phyloP scores from a whole-genome alignment of 2,888 invertebrate species.

The Spialia ferax region DNA sequence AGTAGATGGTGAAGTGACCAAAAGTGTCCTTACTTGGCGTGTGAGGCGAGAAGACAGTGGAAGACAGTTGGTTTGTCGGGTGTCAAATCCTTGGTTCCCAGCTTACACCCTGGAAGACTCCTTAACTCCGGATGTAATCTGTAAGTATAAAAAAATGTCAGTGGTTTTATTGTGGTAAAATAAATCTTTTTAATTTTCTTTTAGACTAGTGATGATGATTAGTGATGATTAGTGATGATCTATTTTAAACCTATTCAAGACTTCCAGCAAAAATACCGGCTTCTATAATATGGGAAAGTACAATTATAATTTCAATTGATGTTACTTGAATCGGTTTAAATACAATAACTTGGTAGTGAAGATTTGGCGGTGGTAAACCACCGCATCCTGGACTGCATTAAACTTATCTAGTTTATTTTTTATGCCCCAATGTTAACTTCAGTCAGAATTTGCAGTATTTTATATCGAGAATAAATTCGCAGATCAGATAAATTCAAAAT shows the following conservation, averaged over 20 bases:
- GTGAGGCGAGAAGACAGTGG: conserved; percentile 93
- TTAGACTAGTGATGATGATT: too few species aligned
- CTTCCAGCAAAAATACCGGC: too few species aligned
- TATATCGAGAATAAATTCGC: neutral
- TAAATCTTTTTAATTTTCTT: too few species aligned
- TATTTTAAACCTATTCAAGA: too few species aligned
- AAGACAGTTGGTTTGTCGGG: conserved; percentile 93
- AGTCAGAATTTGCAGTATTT: neutral
- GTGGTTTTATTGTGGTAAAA: too few species aligned
- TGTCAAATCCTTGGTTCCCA: conserved; percentile 95
- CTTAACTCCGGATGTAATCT: conserved; percentile 92
- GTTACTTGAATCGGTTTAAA: too few species aligned
- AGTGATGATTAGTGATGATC: too few species aligned
- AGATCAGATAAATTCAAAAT: neutral
- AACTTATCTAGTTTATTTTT: neutral
- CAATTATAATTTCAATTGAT: too few species aligned
- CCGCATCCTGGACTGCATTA: neutral
- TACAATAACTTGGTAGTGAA: too few species aligned
- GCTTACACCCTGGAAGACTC: conserved; percentile 93
- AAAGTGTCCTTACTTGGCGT: conserved; percentile 91
- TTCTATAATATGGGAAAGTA: too few species aligned
- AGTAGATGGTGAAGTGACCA: conserved; percentile 89
- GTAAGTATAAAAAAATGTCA: conserved; percentile 87
- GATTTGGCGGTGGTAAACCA: too few species aligned
- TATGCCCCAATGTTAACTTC: neutral